Evolutionary conservation across 2,113 vertebrate genomes (phyloP).

Genomic region (Scytalopus superciliaris): DNA sequence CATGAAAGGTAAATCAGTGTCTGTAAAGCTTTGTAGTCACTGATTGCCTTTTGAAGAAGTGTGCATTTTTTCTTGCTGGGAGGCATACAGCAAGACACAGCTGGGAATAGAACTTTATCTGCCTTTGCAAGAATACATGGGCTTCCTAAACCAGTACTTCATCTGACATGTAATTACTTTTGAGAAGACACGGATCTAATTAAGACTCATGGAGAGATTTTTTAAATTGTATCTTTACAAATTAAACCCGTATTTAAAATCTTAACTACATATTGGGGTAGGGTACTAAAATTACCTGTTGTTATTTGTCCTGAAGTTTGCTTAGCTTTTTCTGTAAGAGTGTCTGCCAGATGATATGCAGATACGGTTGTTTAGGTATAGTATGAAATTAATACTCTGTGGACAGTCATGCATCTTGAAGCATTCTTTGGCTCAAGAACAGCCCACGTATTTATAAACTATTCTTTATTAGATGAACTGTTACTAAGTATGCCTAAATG

Average conservation of each 20-base stretch:
- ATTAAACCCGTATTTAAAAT: neutral
- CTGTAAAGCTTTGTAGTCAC: neutral
- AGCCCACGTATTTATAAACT: neutral
- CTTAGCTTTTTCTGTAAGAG: neutral
- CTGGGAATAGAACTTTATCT: conserved; percentile 7
- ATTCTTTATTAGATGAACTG: neutral
- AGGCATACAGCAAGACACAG: neutral
- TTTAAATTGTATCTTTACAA: neutral
- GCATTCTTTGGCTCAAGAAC: neutral
- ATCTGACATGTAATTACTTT: conserved; percentile 34
- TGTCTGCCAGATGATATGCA: neutral
- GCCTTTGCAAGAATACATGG: neutral
- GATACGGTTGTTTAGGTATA: neutral
- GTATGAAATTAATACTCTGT: neutral
- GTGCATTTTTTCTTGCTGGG: neutral
- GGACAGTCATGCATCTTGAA: neutral
- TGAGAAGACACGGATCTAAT: conserved; percentile 7
- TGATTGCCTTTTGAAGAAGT: neutral
- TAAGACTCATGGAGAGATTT: neutral
- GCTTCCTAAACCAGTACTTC: neutral
- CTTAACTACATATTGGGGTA: neutral
- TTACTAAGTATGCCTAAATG: neutral
- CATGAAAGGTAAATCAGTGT: neutral
- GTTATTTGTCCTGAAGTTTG: neutral
- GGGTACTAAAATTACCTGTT: neutral